Base-by-base conservation (phyloP, 64 coral and sea anemone genomes). In the Trachythela sp. region DNA sequence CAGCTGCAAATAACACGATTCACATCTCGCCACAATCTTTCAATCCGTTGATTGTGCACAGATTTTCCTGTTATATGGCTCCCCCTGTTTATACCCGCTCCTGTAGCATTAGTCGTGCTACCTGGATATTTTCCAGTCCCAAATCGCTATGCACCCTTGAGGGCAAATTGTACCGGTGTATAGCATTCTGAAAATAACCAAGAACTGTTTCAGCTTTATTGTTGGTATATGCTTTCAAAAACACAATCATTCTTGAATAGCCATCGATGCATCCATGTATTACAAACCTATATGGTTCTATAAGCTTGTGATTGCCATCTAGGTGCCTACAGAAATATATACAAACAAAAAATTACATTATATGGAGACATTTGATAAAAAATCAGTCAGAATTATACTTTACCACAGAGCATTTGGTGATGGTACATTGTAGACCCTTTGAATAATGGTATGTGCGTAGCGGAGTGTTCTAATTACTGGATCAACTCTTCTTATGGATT, bases 401-500 rank as follows among this genome's bases (percentile, higher is more conserved):
- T 80, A 80, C 30, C 75, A 80, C 31, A 80, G 33, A 39, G 75
- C 75, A 39, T 80, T 80, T 80, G 75, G 75, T 80, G 75, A 80
- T 37, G 75, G 75, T 36, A 80, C 75, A 80, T 80, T 80, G 37
- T 80, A 37, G 27, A 80, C 37, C 75, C 75, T 80, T 39, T 8
- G 75, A 36, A 80, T 80, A 80, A 80, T 80, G 37, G 75, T 80
- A 15, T 8, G 75, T 80, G 75, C 75, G 9, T n/a, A 80, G 75
- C 75, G 32, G 2, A 36, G 75, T 30, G 75, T 80, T 80, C 75
- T 80, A 39, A 80, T 80, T 35, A 76, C 87, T 48, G 87, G 87
- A 75, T 88, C 87, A 64, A 88, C 87, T 72, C 60, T 88, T 88
- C 64, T 51, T 27, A 88, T 88, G 30, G 9, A 72, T 20, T 88